Evolutionary conservation across 2,113 vertebrate genomes (phyloP), one percentile per base, ranked within the genome.

Genomic region (Thalassarche chlororhynchos): DNA sequence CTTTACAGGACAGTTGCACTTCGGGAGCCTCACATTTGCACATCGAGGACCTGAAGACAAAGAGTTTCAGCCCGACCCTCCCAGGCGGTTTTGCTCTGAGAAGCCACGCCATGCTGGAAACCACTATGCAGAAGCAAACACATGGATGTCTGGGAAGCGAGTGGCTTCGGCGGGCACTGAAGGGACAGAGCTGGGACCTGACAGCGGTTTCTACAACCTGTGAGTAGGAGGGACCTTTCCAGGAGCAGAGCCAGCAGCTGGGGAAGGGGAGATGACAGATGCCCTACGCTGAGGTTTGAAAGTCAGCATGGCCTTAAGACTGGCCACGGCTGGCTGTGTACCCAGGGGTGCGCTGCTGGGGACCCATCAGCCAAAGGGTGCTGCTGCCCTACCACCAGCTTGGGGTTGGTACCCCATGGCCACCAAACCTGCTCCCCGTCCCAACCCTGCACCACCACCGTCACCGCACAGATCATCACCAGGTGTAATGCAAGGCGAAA

Each of bases 281-380:
- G 28, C 11, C 42, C 38, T 32, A 2, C 0, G 0, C 51, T 7
- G 64, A 70, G 17, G 25, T 55, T 1, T 62, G 64, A 29, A n/a
- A 42, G 16, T 8, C 74, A 82, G 34, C 31, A 16, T 8, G 28
- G n/a, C 57, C 68, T 36, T 36, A 38, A 61, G 38, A 20, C 5
- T 8, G 19, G 65, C 38, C 26, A 12, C 18, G 2, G 11, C 13
- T 42, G 46, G 9, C 15, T 46, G 25, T 2, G 14, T 6, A 14
- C 20, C 46, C 55, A 36, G 18, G 23, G 23, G 5, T 7, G 61
- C 4, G 17, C 57, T 51, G 19, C 55, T 54, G 23, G 19, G 7
- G 19, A 57, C 38, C n/a, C 13, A 3, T 3, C 6, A 74, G 49
- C 47, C 62, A 49, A 44, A 51, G 47, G 66, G 15, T 61, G 49